These are phyloP conservation scores for Holocentrus rufus DNA, from an alignment of 2,797 vertebrate species.

Conservation along the genomic window DNA sequence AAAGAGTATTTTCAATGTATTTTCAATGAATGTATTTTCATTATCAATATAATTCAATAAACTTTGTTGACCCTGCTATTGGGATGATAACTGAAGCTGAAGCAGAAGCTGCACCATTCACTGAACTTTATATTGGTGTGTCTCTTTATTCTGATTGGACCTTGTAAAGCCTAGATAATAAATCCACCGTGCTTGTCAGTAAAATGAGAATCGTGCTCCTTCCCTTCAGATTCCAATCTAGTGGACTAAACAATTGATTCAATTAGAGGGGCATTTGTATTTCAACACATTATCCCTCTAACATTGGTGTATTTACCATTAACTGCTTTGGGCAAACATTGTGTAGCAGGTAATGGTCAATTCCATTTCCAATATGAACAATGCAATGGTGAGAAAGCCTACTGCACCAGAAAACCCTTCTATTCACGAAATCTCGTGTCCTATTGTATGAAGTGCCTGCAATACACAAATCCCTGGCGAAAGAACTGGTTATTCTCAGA, in stretches of 20 bases:
- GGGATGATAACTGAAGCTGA: too few species aligned
- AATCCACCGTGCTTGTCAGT: not conserved
- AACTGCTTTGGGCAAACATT: conserved; percentile 2
- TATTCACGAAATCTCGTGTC: conserved; percentile 14
- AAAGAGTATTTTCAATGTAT: too few species aligned
- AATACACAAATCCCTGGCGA: conserved; percentile 27
- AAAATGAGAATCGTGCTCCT: not conserved
- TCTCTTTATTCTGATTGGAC: not conserved
- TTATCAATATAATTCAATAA: too few species aligned
- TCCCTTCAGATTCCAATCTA: conserved; percentile 17
- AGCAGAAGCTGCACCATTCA: too few species aligned
- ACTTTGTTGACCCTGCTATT: too few species aligned
- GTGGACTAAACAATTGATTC: conserved; percentile 25
- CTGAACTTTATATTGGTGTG: too few species aligned
- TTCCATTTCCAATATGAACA: conserved; percentile 8
- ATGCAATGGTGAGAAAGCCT: conserved; percentile 1
- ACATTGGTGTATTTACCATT: conserved; percentile 1
- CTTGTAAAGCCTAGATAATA: conserved; percentile 1
- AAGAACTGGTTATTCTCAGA: conserved; percentile 31
- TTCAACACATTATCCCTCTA: conserved; percentile 15
- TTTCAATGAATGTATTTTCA: too few species aligned
- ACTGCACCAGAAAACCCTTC: conserved; percentile 22
- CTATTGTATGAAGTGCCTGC: conserved; percentile 24
- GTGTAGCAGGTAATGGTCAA: conserved; percentile 22
- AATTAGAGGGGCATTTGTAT: conserved; percentile 24